Evolutionary conservation across 1,140 invertebrate species (phyloP), one percentile per base, ranked within the genome.

Genomic region (Zaprionus vittiger): DNA sequence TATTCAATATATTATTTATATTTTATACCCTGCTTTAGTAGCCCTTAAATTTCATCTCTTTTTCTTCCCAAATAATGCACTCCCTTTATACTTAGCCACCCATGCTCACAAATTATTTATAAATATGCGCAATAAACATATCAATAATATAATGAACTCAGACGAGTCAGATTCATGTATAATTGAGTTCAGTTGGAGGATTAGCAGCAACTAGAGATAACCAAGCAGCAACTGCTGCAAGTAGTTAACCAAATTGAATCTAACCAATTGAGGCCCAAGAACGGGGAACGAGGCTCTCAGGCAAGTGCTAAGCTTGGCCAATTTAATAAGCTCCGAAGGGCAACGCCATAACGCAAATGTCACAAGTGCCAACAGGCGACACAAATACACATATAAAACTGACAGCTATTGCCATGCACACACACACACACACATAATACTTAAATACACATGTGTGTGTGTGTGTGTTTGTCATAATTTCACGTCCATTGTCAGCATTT

Each of bases 401-500:
- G 59, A 71, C 57, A 67, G 65, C 65, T 67, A 67, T 67, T 47
- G 65, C 65, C 37, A 67, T 37, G 56, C 69, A 76, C 57, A 64
- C 69, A 73, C 67, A 69, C 67, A 69, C 54, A 65, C 61, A 41
- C 12, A 14, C 47, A 20, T 59, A 11, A 11, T 59, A 38, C 20
- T 20, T 55, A 11, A 62, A 12, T 41, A 22, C 71, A n/a, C 64
- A 1, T 20, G 15, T 55, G 24, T 62, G 24, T 63, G 56, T 69
- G 38, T 69, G 55, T 74, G 77, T 66, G 69, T 79, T 83, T 89
- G 85, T 89, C 85, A 89, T 89, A 89, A 90, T 90, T 90, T 90
- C 85, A 90, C 85, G 85, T 85, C 81, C 85, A 90, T 90, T 90
- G 85, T 90, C 85, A 91, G 84, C 81, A 75, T 81, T 90, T 89